These are phyloP conservation scores for Nerophis lumbriciformis DNA, from an alignment of 2,113 vertebrate genomes.

Conservation along the genomic window DNA sequence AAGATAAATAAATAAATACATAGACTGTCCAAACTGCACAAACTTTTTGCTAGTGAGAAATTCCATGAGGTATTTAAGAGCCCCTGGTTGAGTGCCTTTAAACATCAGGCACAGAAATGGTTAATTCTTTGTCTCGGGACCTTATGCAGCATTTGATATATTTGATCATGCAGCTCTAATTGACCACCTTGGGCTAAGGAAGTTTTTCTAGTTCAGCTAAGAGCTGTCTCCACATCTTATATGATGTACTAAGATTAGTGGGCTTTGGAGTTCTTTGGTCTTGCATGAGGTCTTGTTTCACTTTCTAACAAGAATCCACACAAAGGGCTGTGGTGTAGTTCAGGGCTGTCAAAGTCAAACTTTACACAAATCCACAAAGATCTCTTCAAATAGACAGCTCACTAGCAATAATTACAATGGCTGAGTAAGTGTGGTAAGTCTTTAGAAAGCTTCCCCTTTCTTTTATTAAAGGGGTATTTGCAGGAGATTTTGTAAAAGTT, in stretches of 20 bases:
- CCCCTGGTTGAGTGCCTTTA: conserved; percentile 20
- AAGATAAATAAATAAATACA: neutral
- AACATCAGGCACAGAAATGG: conserved; percentile 28
- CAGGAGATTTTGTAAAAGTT: conserved; percentile 4
- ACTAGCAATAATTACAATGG: conserved; percentile 9
- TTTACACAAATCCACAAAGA: conserved; percentile 14
- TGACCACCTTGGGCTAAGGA: conserved; percentile 43
- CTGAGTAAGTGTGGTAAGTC: neutral
- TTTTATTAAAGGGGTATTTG: conserved; percentile 12
- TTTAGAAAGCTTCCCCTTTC: conserved; percentile 3
- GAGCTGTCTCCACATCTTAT: conserved; percentile 38
- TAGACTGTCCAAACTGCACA: neutral
- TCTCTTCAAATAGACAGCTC: conserved; percentile 5
- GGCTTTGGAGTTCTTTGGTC: conserved; percentile 20
- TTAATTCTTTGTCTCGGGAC: conserved; percentile 32
- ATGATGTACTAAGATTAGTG: conserved; percentile 29
- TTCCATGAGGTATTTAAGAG: conserved; percentile 4
- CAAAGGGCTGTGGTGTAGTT: conserved; percentile 12
- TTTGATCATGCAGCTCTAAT: conserved; percentile 57
- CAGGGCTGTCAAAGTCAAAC: conserved; percentile 21
- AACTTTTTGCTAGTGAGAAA: neutral
- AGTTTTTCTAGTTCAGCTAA: conserved; percentile 21
- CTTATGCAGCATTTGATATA: conserved; percentile 45
- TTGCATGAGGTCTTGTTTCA: conserved; percentile 6
- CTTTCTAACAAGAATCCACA: conserved; percentile 1